phyloP scores from a whole-genome alignment of 2,113 vertebrate genomes.

The Amia ocellicauda region DNA sequence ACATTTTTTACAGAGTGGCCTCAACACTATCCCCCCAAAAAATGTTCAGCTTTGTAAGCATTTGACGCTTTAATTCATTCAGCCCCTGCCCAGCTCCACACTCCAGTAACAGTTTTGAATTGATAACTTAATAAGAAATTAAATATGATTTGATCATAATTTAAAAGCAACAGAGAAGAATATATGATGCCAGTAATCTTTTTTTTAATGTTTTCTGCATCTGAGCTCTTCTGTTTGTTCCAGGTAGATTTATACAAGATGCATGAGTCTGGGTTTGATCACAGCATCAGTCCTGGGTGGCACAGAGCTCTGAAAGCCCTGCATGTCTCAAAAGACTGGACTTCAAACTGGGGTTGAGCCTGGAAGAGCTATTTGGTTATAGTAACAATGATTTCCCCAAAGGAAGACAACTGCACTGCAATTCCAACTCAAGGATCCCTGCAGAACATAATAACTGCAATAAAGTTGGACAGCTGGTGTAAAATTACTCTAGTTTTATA shows the following conservation, averaged over 20 bases:
- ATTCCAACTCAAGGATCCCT: background rate
- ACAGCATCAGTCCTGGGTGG: slow-evolving; percentile 1
- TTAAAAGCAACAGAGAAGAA: background rate
- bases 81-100: no score
- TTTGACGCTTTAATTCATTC: background rate
- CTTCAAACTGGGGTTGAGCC: background rate
- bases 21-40: no score
- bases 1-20: no score
- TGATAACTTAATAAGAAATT: background rate
- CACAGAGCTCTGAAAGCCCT: background rate
- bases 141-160: background rate
- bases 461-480: background rate
- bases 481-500: background rate
- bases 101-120: background rate
- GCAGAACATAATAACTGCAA: background rate
- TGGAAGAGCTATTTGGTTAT: slow-evolving; percentile 8
- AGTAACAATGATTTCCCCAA: slow-evolving; percentile 2
- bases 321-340: background rate
- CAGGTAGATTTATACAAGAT: background rate
- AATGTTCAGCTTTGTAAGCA: no score
- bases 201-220: background rate
- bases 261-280: slow-evolving; percentile 3
- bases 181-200: background rate
- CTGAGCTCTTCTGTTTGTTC: background rate
- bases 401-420: background rate